Evolutionary conservation across 1,140 invertebrate species (phyloP).

Genomic region (Phenacoccus solenopsis): DNA sequence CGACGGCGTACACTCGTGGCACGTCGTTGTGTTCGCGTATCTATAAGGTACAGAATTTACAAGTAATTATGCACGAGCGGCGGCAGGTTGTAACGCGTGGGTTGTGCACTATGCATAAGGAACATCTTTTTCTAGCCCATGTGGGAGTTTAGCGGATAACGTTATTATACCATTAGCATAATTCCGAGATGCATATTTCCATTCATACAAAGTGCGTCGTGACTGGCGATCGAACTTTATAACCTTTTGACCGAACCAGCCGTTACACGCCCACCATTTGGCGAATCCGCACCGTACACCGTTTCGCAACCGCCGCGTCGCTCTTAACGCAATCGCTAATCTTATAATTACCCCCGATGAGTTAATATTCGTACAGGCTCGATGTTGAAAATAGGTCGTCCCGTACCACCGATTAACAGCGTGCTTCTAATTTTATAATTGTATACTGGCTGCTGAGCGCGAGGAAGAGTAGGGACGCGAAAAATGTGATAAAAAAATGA

Average conservation of each 20-base stretch:
- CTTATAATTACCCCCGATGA: background rate
- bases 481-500: slow-evolving; percentile 5
- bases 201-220: slow-evolving; percentile 17
- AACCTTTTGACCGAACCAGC: slow-evolving; percentile 15
- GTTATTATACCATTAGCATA: slow-evolving; percentile 16
- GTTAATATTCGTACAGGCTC: too few relatives aligned
- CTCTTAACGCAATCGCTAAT: background rate
- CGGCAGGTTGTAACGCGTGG: slow-evolving; percentile 11
- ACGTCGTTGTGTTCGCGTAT: background rate
- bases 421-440: too few relatives aligned
- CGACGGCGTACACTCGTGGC: too few relatives aligned
- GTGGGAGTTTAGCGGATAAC: slow-evolving; percentile 13
- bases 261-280: background rate
- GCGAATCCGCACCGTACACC: background rate
- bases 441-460: background rate
- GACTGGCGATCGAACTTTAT: slow-evolving; percentile 11
- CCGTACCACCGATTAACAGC: too few relatives aligned
- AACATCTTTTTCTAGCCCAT: slow-evolving; percentile 8
- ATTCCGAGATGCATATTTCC: slow-evolving; percentile 9
- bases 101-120: background rate
- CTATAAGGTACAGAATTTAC: background rate
- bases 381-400: too few relatives aligned
- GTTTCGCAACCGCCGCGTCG: background rate
- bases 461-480: background rate
- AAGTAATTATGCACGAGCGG: slow-evolving; percentile 2